Conservation (phyloP, 1,140 invertebrate species). For the Cryptotermes secundus region DNA sequence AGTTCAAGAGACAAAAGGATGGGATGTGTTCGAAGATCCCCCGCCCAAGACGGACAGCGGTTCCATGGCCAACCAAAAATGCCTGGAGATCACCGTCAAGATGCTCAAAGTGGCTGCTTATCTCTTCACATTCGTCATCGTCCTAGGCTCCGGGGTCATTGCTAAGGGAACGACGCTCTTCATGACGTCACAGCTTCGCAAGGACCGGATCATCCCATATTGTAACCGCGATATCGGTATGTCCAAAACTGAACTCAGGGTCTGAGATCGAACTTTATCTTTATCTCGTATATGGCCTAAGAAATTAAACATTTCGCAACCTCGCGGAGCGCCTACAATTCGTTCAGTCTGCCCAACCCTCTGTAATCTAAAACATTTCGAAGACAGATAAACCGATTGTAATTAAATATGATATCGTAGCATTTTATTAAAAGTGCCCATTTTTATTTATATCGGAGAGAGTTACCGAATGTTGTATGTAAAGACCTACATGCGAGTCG, state of each 20-base stretch:
- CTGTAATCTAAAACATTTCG: too few relatives aligned
- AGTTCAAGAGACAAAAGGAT: constrained; percentile 87
- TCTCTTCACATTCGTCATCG: constrained; percentile 79
- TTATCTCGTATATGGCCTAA: too few relatives aligned
- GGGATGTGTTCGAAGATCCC: constrained; percentile 91
- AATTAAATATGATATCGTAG: too few relatives aligned
- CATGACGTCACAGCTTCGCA: constrained; percentile 85
- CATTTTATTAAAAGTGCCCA: too few relatives aligned
- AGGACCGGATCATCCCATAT: constrained; percentile 70
- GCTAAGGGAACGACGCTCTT: constrained; percentile 85
- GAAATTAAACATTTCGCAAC: too few relatives aligned
- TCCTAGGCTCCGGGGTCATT: constrained; percentile 77
- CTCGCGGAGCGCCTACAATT: too few relatives aligned
- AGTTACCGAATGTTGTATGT: too few relatives aligned
- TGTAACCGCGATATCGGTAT: constrained; percentile 83
- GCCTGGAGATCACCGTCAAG: constrained; percentile 81
- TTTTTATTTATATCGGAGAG: too few relatives aligned
- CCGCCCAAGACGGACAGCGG: constrained; percentile 84
- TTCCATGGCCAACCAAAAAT: constrained; percentile 83
- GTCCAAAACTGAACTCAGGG: constrained; percentile 34
- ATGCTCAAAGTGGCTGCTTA: constrained; percentile 84
- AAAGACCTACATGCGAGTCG: too few relatives aligned
- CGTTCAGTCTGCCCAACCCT: too few relatives aligned
- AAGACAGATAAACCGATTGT: too few relatives aligned
- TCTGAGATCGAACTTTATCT: too few relatives aligned